Conservation (phyloP, 1,140 invertebrate species). For the Sogatella furcifera region DNA sequence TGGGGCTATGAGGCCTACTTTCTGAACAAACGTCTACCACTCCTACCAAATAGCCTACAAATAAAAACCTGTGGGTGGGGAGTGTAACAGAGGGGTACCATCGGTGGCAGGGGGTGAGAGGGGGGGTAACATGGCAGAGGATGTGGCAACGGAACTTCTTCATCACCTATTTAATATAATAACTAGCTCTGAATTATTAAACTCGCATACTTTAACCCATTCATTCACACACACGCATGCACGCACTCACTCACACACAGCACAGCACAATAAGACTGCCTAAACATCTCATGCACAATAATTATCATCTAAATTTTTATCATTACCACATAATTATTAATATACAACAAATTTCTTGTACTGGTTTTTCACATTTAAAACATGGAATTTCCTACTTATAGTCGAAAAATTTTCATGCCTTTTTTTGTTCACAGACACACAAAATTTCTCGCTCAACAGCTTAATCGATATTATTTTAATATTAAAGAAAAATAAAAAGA, state of each 20-base stretch:
- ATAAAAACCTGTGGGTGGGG: too few relatives aligned
- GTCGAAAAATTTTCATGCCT: background rate
- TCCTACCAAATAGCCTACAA: too few relatives aligned
- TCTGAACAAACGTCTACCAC: too few relatives aligned
- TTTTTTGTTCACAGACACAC: background rate
- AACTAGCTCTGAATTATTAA: background rate
- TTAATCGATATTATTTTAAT: too few relatives aligned
- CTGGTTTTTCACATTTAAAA: background rate
- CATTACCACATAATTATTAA: too few relatives aligned
- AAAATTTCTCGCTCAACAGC: too few relatives aligned
- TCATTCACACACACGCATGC: background rate
- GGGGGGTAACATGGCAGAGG: too few relatives aligned
- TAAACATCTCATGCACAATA: background rate
- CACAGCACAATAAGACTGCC: background rate
- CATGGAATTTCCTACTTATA: background rate
- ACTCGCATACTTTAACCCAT: background rate
- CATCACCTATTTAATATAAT: background rate
- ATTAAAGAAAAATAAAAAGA: too few relatives aligned
- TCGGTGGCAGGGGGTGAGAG: too few relatives aligned
- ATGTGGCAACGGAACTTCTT: too few relatives aligned
- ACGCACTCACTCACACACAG: background rate
- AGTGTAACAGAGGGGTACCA: too few relatives aligned
- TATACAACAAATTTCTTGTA: background rate
- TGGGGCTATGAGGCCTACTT: too few relatives aligned
- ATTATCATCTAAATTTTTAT: background rate